Percentiles rank a stretch among this genome's conserved stretches.
phyloP scores from a whole-genome alignment of 2,888 invertebrate genomes.

The Drosophila vallismaia region DNA sequence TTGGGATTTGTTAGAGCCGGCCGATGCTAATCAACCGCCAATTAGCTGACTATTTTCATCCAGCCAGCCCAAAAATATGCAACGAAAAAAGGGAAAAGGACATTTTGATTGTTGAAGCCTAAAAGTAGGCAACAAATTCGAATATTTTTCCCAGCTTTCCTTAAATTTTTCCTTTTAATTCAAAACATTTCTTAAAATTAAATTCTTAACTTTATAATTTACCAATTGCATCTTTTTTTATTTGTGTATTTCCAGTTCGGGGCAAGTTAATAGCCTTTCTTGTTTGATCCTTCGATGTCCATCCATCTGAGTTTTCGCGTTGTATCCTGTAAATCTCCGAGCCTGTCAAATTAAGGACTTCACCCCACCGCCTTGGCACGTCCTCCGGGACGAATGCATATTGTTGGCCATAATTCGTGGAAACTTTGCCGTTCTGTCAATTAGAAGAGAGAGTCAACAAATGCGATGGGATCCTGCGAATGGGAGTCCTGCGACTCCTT shows the following conservation, averaged over 20 bases:
- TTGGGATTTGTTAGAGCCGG: conserved; percentile 20
- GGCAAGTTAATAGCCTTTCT: not conserved
- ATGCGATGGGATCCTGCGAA: conserved; percentile 21
- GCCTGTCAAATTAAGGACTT: conserved; percentile 47
- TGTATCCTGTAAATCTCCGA: conserved; percentile 42
- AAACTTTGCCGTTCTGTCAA: conserved; percentile 58
- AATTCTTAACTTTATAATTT: not conserved
- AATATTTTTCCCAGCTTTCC: not conserved
- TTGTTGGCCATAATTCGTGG: conserved; percentile 61
- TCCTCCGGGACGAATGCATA: conserved; percentile 26
- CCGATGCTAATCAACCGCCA: conserved; percentile 32
- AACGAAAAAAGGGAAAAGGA: not conserved
- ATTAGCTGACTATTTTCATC: conserved; percentile 21
- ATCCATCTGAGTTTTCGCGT: conserved; percentile 18
- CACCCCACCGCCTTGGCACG: not conserved
- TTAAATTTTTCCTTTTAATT: too few species aligned
- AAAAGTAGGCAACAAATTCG: not conserved
- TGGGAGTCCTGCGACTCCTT: conserved; percentile 1
- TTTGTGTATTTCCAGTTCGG: not conserved
- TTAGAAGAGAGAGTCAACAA: conserved; percentile 50
- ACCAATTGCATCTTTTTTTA: not conserved
- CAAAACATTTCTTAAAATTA: not conserved
- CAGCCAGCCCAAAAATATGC: not conserved
- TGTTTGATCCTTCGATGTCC: conserved; percentile 4
- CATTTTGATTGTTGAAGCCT: not conserved